phyloP scores from a whole-genome alignment of 2,113 vertebrate genomes.

The Proterorhinus semilunaris region DNA sequence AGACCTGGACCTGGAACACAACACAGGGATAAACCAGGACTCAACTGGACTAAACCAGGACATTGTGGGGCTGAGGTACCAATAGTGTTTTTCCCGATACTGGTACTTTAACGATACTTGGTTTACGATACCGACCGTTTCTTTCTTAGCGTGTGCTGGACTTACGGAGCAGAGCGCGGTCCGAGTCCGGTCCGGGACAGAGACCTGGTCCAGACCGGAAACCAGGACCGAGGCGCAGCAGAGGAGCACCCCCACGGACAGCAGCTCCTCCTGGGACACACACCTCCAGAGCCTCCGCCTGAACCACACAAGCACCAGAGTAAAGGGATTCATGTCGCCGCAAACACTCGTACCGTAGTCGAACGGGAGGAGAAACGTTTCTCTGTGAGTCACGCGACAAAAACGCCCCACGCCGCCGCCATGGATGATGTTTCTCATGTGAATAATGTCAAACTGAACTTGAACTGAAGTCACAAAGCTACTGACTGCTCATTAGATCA shows the following conservation, averaged over 20 bases:
- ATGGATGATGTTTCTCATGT: no score
- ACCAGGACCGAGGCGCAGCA: constrained; percentile 88
- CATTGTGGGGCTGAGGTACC: neutral
- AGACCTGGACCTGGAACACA: constrained; percentile 81
- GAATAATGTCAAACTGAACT: no score
- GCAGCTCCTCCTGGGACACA: constrained; percentile 86
- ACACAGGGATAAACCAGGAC: neutral
- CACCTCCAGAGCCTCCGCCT: constrained; percentile 84
- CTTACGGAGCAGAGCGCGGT: constrained; percentile 92
- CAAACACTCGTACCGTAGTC: no score
- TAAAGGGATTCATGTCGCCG: neutral
- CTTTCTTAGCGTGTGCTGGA: constrained; percentile 16
- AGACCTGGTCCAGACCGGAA: constrained; percentile 87
- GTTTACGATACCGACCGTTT: no score
- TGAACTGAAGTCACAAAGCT: no score
- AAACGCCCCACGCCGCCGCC: no score
- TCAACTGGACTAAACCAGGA: neutral
- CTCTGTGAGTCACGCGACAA: no score
- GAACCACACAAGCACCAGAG: neutral
- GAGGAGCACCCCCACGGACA: constrained; percentile 88
- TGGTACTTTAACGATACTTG: no score
- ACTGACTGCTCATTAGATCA: no score
- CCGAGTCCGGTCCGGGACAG: constrained; percentile 80
- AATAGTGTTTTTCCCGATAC: no score
- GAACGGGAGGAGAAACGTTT: no score